A percentile compares a stretch with the other conserved stretches of the same genome.
Evolutionary conservation across 1,140 invertebrate genomes (phyloP).

Genomic region (Dolichoris vasculosae): DNA sequence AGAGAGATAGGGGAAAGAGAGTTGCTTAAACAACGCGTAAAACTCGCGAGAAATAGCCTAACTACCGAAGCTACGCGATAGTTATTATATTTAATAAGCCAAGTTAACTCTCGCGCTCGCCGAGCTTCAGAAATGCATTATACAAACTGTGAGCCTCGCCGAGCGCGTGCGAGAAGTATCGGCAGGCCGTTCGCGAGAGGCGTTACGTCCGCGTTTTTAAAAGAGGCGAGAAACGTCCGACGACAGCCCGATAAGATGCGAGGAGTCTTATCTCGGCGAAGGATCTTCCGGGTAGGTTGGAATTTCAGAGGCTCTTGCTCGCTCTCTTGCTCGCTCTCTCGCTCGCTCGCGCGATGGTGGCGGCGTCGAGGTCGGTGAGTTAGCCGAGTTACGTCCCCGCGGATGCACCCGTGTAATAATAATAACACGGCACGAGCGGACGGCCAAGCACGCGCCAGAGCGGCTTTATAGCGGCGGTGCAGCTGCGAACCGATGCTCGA

Average conservation of each 20-base stretch:
- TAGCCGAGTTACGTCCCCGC: neutral
- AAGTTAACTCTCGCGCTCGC: neutral
- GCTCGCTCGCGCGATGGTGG: neutral
- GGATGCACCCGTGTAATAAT: constrained; percentile 25
- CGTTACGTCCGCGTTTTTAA: neutral
- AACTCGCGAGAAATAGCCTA: constrained; percentile 15
- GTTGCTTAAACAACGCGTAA: constrained; percentile 39
- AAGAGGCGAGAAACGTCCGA: constrained; percentile 14
- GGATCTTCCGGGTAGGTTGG: constrained; percentile 45
- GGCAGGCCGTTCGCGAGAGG: constrained; percentile 5
- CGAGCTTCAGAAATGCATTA: constrained; percentile 45
- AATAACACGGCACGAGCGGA: constrained; percentile 18
- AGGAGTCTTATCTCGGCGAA: constrained; percentile 4
- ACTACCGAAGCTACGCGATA: constrained; percentile 42
- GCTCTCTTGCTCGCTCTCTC: too few species aligned
- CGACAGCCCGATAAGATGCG: constrained; percentile 44
- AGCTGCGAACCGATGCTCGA: constrained; percentile 50
- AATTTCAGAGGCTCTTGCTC: neutral
- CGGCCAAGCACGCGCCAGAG: neutral
- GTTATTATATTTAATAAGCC: constrained; percentile 49
- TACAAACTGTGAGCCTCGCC: neutral
- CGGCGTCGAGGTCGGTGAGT: too few species aligned
- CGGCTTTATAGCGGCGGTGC: neutral
- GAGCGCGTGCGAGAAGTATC: constrained; percentile 35
- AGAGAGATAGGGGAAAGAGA: neutral